phyloP scores from a whole-genome alignment of 2,888 invertebrate species.

The Drosophila eohydei region DNA sequence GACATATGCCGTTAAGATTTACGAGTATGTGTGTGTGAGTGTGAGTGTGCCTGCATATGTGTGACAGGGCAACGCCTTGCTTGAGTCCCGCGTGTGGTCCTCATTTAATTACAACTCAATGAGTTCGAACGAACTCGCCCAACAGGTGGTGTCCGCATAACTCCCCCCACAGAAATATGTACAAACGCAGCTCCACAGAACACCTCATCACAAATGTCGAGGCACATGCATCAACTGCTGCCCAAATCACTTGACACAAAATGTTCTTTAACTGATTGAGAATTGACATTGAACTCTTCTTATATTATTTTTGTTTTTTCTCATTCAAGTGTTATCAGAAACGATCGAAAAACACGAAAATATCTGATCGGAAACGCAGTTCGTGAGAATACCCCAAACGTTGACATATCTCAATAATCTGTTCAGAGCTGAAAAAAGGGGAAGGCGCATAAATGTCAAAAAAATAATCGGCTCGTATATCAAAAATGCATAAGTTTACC shows the following conservation, averaged over 20 bases:
- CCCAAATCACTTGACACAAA: conserved; percentile 61
- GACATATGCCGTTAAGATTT: conserved; percentile 67
- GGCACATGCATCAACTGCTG: conserved; percentile 53
- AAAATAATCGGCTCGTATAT: conserved; percentile 59
- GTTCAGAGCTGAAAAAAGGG: neutral
- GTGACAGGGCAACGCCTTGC: conserved; percentile 56
- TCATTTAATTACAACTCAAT: conserved; percentile 75
- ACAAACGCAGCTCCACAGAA: conserved; percentile 12
- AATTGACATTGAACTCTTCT: conserved; percentile 73
- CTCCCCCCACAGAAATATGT: conserved; percentile 16
- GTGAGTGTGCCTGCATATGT: conserved; percentile 15
- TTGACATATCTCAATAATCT: conserved; percentile 65
- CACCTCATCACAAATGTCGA: conserved; percentile 5
- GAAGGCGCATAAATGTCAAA: conserved; percentile 37
- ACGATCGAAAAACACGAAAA: conserved; percentile 19
- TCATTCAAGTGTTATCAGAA: conserved; percentile 44
- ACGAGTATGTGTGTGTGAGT: conserved; percentile 38
- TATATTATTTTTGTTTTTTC: neutral
- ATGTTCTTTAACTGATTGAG: conserved; percentile 58
- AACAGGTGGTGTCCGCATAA: conserved; percentile 63
- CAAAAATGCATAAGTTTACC: conserved; percentile 69
- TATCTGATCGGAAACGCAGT: conserved; percentile 33
- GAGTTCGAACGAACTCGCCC: conserved; percentile 72
- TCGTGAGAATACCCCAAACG: conserved; percentile 42
- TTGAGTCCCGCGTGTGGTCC: conserved; percentile 63